Conservation (phyloP, 2,797 vertebrate species). For the Sternotherus odoratus region DNA sequence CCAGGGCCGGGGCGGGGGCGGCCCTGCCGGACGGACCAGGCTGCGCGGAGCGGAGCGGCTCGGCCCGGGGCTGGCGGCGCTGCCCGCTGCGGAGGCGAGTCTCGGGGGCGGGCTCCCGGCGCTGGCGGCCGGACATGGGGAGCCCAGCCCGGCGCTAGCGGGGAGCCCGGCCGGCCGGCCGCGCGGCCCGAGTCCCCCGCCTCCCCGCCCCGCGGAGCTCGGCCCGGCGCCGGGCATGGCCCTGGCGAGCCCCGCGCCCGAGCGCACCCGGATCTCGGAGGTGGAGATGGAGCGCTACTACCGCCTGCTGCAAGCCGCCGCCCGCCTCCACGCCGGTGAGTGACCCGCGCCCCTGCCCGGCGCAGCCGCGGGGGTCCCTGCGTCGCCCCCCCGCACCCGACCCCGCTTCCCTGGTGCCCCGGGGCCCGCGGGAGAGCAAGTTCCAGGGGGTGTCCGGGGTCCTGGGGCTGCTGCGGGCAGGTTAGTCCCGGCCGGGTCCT, state of each 20-base stretch:
- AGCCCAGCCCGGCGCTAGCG: background rate
- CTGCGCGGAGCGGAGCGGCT: background rate
- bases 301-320: slow-evolving; percentile 87
- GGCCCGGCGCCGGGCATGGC: slow-evolving; percentile 14
- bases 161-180: background rate
- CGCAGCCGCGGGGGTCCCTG: background rate
- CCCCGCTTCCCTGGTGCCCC: too few species aligned
- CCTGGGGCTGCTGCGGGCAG: too few species aligned
- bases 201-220: background rate
- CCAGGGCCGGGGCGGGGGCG: too few species aligned
- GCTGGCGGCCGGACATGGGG: background rate
- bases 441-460: background rate
- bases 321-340: slow-evolving; percentile 89
- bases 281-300: slow-evolving; percentile 90
- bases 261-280: slow-evolving; percentile 75
- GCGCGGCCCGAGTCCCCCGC: background rate
- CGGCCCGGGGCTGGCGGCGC: too few species aligned
- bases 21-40: too few species aligned
- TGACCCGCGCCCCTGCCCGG: slow-evolving; percentile 2
- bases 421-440: background rate
- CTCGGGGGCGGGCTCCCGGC: background rate
- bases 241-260: slow-evolving; percentile 63
- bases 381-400: background rate
- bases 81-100: background rate
- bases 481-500: background rate